Evolutionary conservation across 2,797 vertebrate genomes (phyloP), one percentile per base, ranked within the genome.

Genomic region (Falco berigora): DNA sequence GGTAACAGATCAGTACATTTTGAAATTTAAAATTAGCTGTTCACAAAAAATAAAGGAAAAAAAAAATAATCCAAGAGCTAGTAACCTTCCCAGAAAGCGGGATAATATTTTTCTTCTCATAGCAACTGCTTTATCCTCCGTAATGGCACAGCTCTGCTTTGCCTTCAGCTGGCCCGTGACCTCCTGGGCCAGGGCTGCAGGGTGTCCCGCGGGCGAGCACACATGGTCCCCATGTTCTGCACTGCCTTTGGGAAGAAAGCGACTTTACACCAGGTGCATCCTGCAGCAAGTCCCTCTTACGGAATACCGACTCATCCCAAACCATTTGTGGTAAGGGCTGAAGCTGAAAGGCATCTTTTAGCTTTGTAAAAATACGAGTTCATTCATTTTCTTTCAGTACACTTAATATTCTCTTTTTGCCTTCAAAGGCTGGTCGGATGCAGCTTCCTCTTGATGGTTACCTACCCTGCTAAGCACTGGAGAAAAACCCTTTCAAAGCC

Each of bases 271-370:
- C 61, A 49, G 40, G 16, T 32, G 14, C n/a, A 61, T 64, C 36
- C 49, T 68, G n/a, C 14, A 58, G 44, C 34, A 53, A 38, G 46
- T 30, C 21, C 15, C 56, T 83, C 25, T 83, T 24, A 19, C 8
- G 27, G 42, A 49, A 44, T 16, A 56, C 36, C 50, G 24, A 24
- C n/a, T 67, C 25, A 19, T 36, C 44, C 34, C 63, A 50, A 71
- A 46, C 61, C 0, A 0, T n/a, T 1, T 0, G 46, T 67, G 49
- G 56, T 34, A 92, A 40, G 21, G 49, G 49, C 53, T 49, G 32
- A 74, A 71, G 56, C 22, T 40, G 44, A 86, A 89, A 59, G 59
- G 25, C 28, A 46, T 7, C 56, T 69, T 82, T 71, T 12, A 55
- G 24, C 28, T 88, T 59, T 52, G 53, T 56, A 56, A 67, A 79